Conservation (phyloP, 2,113 vertebrate species). For the Psittacara wagleri region DNA sequence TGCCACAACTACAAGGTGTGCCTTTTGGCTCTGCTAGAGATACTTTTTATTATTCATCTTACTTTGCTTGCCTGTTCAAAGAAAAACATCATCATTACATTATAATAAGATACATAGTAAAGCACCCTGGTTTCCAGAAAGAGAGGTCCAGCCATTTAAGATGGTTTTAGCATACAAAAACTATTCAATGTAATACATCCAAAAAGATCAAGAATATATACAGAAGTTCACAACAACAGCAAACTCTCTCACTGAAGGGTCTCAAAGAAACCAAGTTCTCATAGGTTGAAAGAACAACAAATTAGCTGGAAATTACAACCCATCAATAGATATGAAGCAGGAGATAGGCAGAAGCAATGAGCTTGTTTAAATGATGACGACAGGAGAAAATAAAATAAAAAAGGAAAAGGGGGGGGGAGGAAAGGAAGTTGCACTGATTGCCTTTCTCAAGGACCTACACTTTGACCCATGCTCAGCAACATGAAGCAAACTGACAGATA, state of each 20-base stretch:
- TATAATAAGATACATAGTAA: background rate
- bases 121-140: background rate
- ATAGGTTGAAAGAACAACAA: fast-evolving
- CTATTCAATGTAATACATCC: background rate
- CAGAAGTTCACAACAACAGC: background rate
- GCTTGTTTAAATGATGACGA: background rate
- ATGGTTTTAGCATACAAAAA: background rate
- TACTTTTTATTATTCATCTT: background rate
- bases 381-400: background rate
- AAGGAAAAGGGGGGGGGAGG: background rate
- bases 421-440: background rate
- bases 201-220: background rate
- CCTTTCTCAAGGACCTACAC: background rate
- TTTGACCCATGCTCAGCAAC: background rate
- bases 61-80: background rate
- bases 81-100: background rate
- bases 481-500: background rate
- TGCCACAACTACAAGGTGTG: slow-evolving; percentile 30
- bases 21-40: slow-evolving; percentile 5
- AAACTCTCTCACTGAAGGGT: background rate
- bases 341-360: background rate
- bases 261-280: background rate
- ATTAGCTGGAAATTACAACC: background rate
- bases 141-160: background rate
- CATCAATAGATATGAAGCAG: background rate